Conservation (phyloP, 2,113 vertebrate species). For the Xenus cinereus region DNA sequence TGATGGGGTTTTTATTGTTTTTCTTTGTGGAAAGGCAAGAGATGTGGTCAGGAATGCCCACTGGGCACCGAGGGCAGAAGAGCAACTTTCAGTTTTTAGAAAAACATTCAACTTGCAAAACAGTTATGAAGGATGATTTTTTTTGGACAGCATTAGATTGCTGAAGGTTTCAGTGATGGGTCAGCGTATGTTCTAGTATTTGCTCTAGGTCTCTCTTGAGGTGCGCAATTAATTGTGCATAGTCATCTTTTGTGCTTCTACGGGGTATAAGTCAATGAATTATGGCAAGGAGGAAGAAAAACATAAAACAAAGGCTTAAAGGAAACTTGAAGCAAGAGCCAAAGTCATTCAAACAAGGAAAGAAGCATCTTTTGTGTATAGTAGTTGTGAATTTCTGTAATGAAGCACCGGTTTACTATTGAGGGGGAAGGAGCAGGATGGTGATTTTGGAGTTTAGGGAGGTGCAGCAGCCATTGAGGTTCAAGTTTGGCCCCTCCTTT, state of each 20-base stretch:
- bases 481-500: conserved; percentile 76
- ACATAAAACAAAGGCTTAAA: conserved; percentile 27
- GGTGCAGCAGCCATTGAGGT: conserved; percentile 15
- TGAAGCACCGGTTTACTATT: not conserved
- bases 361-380: not conserved
- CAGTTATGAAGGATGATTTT: no score
- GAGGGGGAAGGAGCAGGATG: conserved; percentile 14
- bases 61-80: no score
- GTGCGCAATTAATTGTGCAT: not conserved
- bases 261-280: conserved; percentile 23
- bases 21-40: not conserved
- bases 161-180: not conserved
- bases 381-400: not conserved
- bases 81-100: not conserved
- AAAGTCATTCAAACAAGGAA: conserved; percentile 16
- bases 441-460: conserved; percentile 8
- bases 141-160: not conserved
- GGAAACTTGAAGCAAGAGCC: not conserved
- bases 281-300: conserved; percentile 43
- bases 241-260: not conserved
- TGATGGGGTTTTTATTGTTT: not conserved
- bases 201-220: not conserved
- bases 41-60: not conserved
- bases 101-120: not conserved
- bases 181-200: not conserved